Conservation (phyloP, 2,888 invertebrate genomes). For the Hartigia nigra region DNA sequence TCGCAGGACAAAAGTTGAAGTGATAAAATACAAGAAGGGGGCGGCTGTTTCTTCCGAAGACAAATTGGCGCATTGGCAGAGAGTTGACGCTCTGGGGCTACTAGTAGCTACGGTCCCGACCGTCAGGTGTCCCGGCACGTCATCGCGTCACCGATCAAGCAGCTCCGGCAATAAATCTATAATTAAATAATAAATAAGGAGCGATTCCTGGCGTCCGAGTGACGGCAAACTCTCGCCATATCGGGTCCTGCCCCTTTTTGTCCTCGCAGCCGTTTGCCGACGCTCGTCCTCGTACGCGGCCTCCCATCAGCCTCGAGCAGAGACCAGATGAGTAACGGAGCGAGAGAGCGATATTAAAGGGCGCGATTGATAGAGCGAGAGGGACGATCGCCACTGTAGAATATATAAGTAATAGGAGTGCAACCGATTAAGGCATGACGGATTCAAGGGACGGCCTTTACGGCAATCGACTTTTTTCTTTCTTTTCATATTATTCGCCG, state of each 20-base stretch:
- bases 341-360: neutral
- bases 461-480: slow-evolving; percentile 31
- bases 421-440: slow-evolving; percentile 45
- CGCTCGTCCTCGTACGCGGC: neutral
- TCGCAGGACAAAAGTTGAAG: slow-evolving; percentile 41
- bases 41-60: slow-evolving; percentile 33
- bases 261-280: slow-evolving; percentile 15
- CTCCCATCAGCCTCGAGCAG: neutral
- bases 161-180: slow-evolving; percentile 54
- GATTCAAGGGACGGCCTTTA: slow-evolving; percentile 22
- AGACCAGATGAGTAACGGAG: neutral
- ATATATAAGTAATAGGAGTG: slow-evolving; percentile 39
- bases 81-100: neutral
- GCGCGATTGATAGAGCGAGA: slow-evolving; percentile 4
- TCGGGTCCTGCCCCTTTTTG: slow-evolving; percentile 57
- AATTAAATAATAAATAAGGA: slow-evolving; percentile 61
- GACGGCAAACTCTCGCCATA: slow-evolving; percentile 52
- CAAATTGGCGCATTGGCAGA: slow-evolving; percentile 33
- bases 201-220: slow-evolving; percentile 35
- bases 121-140: slow-evolving; percentile 41
- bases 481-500: slow-evolving; percentile 22
- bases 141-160: slow-evolving; percentile 35
- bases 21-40: slow-evolving; percentile 32
- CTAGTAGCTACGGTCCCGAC: slow-evolving; percentile 10
- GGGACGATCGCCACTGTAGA: slow-evolving; percentile 14